These are phyloP conservation scores for Lasius fuliginosus DNA, from an alignment of 2,888 invertebrate species.

Conservation along the genomic window DNA sequence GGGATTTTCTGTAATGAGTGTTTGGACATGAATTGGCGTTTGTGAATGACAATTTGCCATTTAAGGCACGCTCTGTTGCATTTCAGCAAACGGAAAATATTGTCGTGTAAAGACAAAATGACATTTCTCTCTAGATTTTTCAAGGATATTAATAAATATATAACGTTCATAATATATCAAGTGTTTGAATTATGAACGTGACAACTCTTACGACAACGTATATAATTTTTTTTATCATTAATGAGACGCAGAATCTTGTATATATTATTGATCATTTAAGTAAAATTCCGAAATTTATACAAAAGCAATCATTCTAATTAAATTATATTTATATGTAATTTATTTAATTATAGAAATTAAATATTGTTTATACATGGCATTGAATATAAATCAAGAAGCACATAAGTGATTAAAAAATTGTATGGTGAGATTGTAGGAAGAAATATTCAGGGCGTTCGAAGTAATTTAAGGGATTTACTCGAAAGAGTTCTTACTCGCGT, in stretches of 20 bases:
- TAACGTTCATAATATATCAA: not conserved
- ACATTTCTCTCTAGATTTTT: constrained; percentile 10
- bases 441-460: constrained; percentile 62
- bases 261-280: not conserved
- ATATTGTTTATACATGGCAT: not conserved
- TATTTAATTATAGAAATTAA: not conserved
- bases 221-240: not conserved
- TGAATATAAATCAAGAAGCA: constrained; percentile 10
- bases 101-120: not conserved
- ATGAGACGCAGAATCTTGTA: not conserved
- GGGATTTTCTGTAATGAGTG: not conserved
- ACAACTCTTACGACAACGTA: not conserved
- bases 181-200: not conserved
- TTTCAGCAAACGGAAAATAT: constrained; percentile 28
- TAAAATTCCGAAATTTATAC: not conserved
- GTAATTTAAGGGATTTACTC: constrained; percentile 75
- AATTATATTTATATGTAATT: not conserved
- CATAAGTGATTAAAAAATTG: constrained; percentile 63
- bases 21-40: not conserved
- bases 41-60: not conserved
- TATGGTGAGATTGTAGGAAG: constrained; percentile 55
- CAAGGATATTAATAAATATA: not conserved
- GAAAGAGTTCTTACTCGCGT: constrained; percentile 60
- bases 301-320: not conserved
- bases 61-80: not conserved